Evolutionary conservation across 2,797 vertebrate genomes (phyloP), one percentile per base, ranked within the genome.

Genomic region (Premnoplex brunnescens): DNA sequence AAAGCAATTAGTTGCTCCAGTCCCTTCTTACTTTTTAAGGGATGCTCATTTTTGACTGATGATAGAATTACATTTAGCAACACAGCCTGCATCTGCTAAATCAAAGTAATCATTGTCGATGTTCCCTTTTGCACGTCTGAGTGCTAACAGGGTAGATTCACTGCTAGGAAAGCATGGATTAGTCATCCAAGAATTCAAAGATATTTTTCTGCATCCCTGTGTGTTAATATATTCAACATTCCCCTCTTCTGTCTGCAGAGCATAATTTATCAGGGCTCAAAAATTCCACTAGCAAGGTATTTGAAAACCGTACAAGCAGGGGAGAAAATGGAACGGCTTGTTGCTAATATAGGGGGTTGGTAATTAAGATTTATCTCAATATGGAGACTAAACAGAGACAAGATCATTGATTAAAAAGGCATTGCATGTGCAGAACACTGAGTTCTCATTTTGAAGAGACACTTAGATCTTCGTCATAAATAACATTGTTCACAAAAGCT

Each of bases 341-440:
- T 71, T 71, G 32, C 59, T 84, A 21, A 52, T 60, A 77, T 6
- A 58, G 55, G 54, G 32, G 73, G 21, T 51, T 64, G 48, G 62
- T 95, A 88, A 84, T 84, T 96, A 89, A 95, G 91, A 93, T 81
- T 91, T 94, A 93, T 89, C 74, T 95, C 56, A 55, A 75, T 66
- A 39, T 44, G 69, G 69, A 80, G 77, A 60, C 73, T 63, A 24
- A 78, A 62, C 75, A 80, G 67, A 75, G 84, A 36, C 64, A 64
- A 77, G 52, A 43, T 48, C 9, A 48, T 85, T 80, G 82, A 96
- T 91, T 93, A 90, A 87, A 83, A 85, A 91, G 88, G 34, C 73
- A 30, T 3, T 62, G n/a, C 11, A 14, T 44, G 43, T 93, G 68
- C 55, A 44, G 93, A 89, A 88, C 92, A 55, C 32, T 0, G 48